Percentiles rank a stretch among this genome's conserved stretches.
These are phyloP conservation scores for Seriola aureovittata DNA, from an alignment of 2,113 vertebrate species.

Conservation along the genomic window DNA sequence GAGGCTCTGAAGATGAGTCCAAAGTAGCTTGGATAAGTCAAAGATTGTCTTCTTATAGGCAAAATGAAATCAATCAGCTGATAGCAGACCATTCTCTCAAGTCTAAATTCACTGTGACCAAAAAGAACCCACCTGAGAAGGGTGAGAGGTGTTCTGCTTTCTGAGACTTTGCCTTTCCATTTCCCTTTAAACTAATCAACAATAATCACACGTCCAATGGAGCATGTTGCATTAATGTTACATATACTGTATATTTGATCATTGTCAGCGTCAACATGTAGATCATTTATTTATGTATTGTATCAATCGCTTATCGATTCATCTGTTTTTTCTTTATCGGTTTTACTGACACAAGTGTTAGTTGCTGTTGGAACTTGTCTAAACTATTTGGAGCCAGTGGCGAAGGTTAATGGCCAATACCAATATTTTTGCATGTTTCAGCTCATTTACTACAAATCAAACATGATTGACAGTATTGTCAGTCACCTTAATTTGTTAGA, in stretches of 20 bases:
- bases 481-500: slow-evolving; percentile 1
- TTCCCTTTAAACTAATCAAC: slow-evolving; percentile 37
- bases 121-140: slow-evolving; percentile 79
- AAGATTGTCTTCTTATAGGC: slow-evolving; percentile 92
- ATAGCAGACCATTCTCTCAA: slow-evolving; percentile 83
- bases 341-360: slow-evolving; percentile 31
- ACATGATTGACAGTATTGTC: not conserved
- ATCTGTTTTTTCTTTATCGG: slow-evolving; percentile 1
- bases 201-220: slow-evolving; percentile 8
- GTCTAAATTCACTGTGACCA: slow-evolving; percentile 77
- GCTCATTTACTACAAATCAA: slow-evolving; percentile 20
- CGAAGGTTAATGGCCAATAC: slow-evolving; percentile 12
- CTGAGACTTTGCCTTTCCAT: slow-evolving; percentile 54
- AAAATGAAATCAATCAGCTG: slow-evolving; percentile 95
- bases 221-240: slow-evolving; percentile 38
- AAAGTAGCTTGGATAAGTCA: slow-evolving; percentile 90
- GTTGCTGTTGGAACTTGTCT: slow-evolving; percentile 18
- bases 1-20: slow-evolving; percentile 80
- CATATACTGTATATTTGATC: slow-evolving; percentile 49
- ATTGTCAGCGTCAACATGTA: slow-evolving; percentile 7
- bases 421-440: slow-evolving; percentile 5
- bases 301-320: slow-evolving; percentile 1
- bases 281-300: slow-evolving; percentile 38
- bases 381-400: slow-evolving; percentile 20
- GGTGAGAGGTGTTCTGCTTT: slow-evolving; percentile 82